phyloP scores from a whole-genome alignment of 2,113 vertebrate species.

The Gorsachius goisagi region DNA sequence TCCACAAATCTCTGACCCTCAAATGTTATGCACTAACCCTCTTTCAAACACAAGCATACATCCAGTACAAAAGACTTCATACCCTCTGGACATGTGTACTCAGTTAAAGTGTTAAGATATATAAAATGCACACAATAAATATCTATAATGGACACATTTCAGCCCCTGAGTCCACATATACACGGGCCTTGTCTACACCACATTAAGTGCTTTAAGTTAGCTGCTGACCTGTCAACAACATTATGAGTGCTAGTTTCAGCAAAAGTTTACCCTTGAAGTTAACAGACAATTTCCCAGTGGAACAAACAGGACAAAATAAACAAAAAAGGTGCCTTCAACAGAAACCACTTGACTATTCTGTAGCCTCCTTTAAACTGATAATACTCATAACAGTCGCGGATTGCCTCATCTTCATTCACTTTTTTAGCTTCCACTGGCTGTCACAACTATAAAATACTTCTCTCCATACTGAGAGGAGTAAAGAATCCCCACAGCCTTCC shows the following conservation, averaged over 20 bases:
- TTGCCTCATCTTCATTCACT: neutral
- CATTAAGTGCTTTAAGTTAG: neutral
- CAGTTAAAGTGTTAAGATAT: neutral
- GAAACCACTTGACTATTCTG: neutral
- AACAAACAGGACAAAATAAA: neutral
- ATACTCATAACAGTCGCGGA: neutral
- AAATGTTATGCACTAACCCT: neutral
- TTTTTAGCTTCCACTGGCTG: neutral
- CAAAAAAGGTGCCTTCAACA: neutral
- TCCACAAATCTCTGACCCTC: neutral
- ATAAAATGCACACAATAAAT: neutral
- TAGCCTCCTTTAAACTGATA: neutral
- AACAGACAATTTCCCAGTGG: neutral
- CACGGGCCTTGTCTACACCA: neutral
- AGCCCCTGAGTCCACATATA: neutral
- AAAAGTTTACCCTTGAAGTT: neutral
- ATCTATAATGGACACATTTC: accelerated
- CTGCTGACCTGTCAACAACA: neutral
- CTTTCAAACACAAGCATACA: neutral
- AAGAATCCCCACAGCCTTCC: neutral
- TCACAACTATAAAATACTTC: neutral
- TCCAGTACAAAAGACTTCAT: neutral
- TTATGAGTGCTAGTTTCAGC: neutral
- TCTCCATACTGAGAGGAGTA: neutral
- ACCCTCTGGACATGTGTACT: neutral